Conservation (phyloP, 1,140 invertebrate genomes). For the Subanguina moxae region DNA sequence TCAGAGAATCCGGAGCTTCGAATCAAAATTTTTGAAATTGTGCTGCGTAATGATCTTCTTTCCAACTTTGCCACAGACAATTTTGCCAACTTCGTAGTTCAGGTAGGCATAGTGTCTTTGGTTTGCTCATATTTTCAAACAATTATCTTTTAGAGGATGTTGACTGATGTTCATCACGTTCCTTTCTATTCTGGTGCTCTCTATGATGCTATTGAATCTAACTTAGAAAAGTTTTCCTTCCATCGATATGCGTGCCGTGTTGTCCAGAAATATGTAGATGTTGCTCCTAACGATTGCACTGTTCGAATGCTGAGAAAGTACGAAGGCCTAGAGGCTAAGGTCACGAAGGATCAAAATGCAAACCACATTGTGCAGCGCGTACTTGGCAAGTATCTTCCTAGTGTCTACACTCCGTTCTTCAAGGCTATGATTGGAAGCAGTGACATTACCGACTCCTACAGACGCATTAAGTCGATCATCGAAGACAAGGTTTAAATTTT, state of each 20-base stretch:
- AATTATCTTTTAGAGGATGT: background rate
- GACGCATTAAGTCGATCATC: too few relatives aligned
- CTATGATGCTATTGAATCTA: background rate
- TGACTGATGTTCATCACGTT: too few relatives aligned
- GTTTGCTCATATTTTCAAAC: background rate
- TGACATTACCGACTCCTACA: too few relatives aligned
- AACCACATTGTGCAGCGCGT: constrained; percentile 18
- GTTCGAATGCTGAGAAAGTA: constrained; percentile 9
- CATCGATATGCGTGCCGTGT: constrained; percentile 30
- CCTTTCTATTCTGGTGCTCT: background rate
- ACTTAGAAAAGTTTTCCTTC: constrained; percentile 14
- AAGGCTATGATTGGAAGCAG: too few relatives aligned
- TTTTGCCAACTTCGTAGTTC: constrained; percentile 1
- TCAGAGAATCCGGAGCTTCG: background rate
- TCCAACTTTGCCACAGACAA: background rate
- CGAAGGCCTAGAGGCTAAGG: constrained; percentile 1
- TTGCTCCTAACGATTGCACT: background rate
- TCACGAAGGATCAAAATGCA: constrained; percentile 5
- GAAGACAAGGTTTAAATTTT: too few relatives aligned
- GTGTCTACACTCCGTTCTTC: constrained; percentile 11
- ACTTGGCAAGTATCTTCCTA: constrained; percentile 5
- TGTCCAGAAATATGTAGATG: constrained; percentile 24
- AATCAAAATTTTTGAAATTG: background rate
- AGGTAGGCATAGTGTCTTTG: background rate
- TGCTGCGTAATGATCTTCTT: background rate